These are phyloP conservation scores for Anaspis maculata DNA, from an alignment of 2,888 invertebrate species.

Conservation along the genomic window DNA sequence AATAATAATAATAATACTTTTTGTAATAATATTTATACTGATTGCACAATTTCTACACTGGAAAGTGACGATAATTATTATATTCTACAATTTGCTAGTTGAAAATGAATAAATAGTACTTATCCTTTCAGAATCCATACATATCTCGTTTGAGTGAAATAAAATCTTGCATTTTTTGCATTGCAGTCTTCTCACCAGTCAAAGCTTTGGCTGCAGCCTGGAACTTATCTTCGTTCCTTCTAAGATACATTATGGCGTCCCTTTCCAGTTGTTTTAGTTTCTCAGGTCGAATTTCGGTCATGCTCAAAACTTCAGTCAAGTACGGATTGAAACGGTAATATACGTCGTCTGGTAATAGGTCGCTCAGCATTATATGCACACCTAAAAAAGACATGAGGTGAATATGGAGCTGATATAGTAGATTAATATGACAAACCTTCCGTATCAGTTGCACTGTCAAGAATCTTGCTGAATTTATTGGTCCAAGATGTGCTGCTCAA, in stretches of 20 bases:
- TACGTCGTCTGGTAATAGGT: constrained; percentile 60
- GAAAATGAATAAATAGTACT: too few species aligned
- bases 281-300: constrained; percentile 71
- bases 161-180: constrained; percentile 44
- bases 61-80: too few species aligned
- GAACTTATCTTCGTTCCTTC: constrained; percentile 74
- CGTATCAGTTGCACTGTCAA: constrained; percentile 81
- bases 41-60: too few species aligned
- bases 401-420: too few species aligned
- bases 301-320: constrained; percentile 65
- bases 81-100: too few species aligned
- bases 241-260: constrained; percentile 71
- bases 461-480: constrained; percentile 70
- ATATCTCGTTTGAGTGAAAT: constrained; percentile 38
- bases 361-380: constrained; percentile 68
- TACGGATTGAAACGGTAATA: constrained; percentile 89
- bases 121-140: constrained; percentile 18
- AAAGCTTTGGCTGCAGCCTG: constrained; percentile 50
- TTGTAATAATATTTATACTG: too few species aligned
- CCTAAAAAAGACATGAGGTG: constrained; percentile 50
- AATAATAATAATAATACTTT: too few species aligned
- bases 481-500: constrained; percentile 54
- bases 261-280: constrained; percentile 61
- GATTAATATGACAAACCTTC: too few species aligned
- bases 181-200: constrained; percentile 34